Evolutionary conservation across 2,888 invertebrate genomes (phyloP).

Genomic region (Dorcus parallelipipedus): DNA sequence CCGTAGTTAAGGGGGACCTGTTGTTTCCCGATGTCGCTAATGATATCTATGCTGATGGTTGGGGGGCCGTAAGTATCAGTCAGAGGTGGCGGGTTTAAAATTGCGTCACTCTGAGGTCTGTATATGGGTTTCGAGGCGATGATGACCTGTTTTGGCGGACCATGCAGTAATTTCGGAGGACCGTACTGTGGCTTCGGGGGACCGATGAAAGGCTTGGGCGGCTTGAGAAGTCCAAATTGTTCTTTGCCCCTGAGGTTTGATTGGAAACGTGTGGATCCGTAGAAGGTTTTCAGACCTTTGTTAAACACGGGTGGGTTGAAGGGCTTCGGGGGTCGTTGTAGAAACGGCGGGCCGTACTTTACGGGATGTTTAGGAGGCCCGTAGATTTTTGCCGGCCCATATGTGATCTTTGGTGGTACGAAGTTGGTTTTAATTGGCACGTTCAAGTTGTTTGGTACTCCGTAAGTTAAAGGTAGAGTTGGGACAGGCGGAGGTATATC

Average conservation of each 20-base stretch:
- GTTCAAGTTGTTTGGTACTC: constrained; percentile 17
- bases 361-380: constrained; percentile 25
- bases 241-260: constrained; percentile 37
- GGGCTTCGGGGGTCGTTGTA: constrained; percentile 33
- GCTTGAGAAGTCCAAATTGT: constrained; percentile 40
- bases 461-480: constrained; percentile 18
- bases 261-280: constrained; percentile 45
- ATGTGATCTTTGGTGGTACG: constrained; percentile 32
- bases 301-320: constrained; percentile 38
- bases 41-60: constrained; percentile 23
- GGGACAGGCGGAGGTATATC: constrained; percentile 46
- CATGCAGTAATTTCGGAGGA: constrained; percentile 49
- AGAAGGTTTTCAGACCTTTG: constrained; percentile 49
- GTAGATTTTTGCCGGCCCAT: constrained; percentile 37
- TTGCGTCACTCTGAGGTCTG: constrained; percentile 17
- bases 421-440: constrained; percentile 25
- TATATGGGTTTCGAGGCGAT: constrained; percentile 24
- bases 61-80: constrained; percentile 34
- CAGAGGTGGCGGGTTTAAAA: constrained; percentile 47
- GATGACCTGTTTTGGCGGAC: constrained; percentile 47
- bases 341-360: constrained; percentile 30
- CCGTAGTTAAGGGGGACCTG: constrained; percentile 43
- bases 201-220: constrained; percentile 30
- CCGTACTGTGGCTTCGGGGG: constrained; percentile 40
- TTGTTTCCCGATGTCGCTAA: not conserved